Conservation (phyloP, 2,113 vertebrate genomes). For the Condylura cristata region DNA sequence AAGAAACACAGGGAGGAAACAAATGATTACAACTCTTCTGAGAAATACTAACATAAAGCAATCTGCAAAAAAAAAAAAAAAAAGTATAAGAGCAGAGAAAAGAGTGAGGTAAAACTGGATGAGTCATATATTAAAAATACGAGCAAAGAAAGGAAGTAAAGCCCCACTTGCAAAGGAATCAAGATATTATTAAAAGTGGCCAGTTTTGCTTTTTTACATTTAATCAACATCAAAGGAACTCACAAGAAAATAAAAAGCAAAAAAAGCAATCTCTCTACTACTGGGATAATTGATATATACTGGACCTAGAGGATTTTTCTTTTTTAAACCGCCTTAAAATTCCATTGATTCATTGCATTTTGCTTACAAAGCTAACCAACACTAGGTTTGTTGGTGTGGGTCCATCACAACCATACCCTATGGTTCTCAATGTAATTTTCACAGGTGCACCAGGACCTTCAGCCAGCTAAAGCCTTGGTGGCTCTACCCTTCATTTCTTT, state of each 20-base stretch:
- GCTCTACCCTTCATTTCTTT: background rate
- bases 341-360: background rate
- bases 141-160: background rate
- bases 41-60: background rate
- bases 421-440: background rate
- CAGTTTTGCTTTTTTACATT: background rate
- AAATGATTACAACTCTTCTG: background rate
- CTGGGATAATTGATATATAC: background rate
- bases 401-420: background rate
- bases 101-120: background rate
- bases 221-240: slow-evolving; percentile 28
- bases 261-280: background rate
- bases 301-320: background rate
- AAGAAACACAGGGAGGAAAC: background rate
- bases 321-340: background rate
- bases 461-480: background rate
- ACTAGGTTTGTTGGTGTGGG: background rate
- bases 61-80: background rate
- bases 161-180: background rate
- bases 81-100: background rate
- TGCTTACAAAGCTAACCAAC: background rate
- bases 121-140: background rate
- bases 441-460: background rate
- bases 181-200: background rate
- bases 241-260: background rate